Base-by-base conservation (phyloP, 2,888 invertebrate species). In the Catocala sponsa region DNA sequence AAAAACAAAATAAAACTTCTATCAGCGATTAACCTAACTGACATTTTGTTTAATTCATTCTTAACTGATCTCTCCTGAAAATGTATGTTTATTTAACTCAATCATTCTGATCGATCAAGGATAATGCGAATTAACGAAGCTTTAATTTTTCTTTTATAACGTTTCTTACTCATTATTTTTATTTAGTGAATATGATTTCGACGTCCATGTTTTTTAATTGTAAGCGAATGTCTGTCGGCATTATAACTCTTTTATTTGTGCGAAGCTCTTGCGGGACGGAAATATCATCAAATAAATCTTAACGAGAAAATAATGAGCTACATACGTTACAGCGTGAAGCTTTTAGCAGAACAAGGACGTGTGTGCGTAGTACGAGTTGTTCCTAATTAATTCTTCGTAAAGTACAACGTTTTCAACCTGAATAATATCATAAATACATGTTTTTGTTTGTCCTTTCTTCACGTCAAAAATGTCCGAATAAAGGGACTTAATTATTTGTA, bases 271-370 rank as follows among this genome's bases (percentile, higher is more conserved):
- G 25, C 42, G 11, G 25, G 2, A 41, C 57, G 33, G 13, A 63
- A 72, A 65, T 74, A 78, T 77, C 54, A 61, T 66, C 65, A 69
- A 82, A 87, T 83, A 86, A 86, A 85, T 86, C 80, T 84, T 87
- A 86, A 87, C 80, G 88, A 87, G 83, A 80, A 84, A 83, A 87
- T 90, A 91, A 90, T 86, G 85, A 88, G 84, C 70, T 69, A 72
- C 78, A 76, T 32, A 74, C 59, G 59, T 64, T 76, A 79, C 79
- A 76, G 75, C 75, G 77, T 69, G 73, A 78, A 72, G 78, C 80
- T 82, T 79, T 83, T 74, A 81, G 77, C 73, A 68, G 66, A 66
- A 75, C 71, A 70, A 64, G 65, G 70, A 68, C 65, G 68, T 63
- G 73, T 79, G 58, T 65, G 80, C 70, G 80, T 64, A 68, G 64